Base-by-base conservation (phyloP, 2,797 vertebrate genomes). In the Myotis planiceps region DNA sequence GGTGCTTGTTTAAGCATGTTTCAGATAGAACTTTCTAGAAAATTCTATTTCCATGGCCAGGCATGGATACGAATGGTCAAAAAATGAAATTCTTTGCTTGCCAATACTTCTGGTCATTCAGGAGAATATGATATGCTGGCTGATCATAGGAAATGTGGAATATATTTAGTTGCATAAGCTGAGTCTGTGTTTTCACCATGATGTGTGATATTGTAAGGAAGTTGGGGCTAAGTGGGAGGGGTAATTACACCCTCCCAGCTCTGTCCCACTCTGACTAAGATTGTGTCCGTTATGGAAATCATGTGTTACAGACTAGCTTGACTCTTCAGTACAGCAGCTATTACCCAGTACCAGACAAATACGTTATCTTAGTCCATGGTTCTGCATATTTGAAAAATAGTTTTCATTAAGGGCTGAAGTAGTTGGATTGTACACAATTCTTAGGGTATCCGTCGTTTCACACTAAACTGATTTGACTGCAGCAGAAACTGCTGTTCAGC, bases 41-140 rank as follows among this genome's bases (percentile, higher is more conserved):
- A 94, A 34, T 93, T 39, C 83, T 92, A 23, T 96, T 71, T 29
- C 45, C 53, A 6, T 79, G 75, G 63, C 27, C 66, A 65, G 75
- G 90, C 81, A 49, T 58, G 25, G 23, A 96, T 68, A 88, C 53
- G 58, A 92, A 37, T 93, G 34, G 60, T 92, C 63, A 92, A 55
- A 96, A 97, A 60, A 81, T 14, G 82, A 96, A 95, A 63, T 68
- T n/a, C 19, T 78, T 92, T 93, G 2, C 39, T 88, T 98, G 72
- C 32, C 66, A 97, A 32, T n/a, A 53, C 94, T 96, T 69, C 72
- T 82, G 96, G 13, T 97, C 92, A 76, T 68, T 85, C 23, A 63
- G 68, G 82, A 80, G 76, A 89, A 81, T 69, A 75, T 53, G 32
- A 63, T 90, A 42, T 88, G 68, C 15, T 79, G 90, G 88, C 80